Base-by-base conservation (phyloP, 2,888 invertebrate genomes). In the Eupelmus urozonus region DNA sequence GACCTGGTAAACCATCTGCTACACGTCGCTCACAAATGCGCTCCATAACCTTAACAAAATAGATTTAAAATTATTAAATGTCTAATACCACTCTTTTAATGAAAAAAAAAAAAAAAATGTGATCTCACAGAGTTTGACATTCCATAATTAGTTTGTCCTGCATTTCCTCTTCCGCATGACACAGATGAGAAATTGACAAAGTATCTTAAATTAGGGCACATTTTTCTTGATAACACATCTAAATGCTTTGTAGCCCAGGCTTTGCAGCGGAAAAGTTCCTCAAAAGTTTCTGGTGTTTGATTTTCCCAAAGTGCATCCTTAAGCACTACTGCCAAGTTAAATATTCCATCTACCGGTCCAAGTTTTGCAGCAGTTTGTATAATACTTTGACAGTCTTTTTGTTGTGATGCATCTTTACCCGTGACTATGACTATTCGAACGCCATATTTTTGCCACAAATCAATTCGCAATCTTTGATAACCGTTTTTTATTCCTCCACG, bases 401-500 rank as follows among this genome's bases (percentile, higher is more conserved):
- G 90, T 0, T 93, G 94, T 0, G 94, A 93, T 7, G 95, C 93
- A 87, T 97, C 95, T 13, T 83, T 90, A 81, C 92, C 92, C 0
- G 93, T 94, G 1, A 94, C 94, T 0, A 97, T 91, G 20, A 92
- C 86, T 0, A 97, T 91, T 1, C 92, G 91, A 0, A 93, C 93
- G 0, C 95, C 95, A 82, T 95, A 95, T 0, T 91, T 90, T 74
- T 92, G 91, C 96, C 96, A 96, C 0, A 93, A 13, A 83, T 84
- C 75, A 11, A 96, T 90, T 81, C 95, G 92, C 65, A 94, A 92
- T 0, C 93, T 91, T 88, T 98, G 97, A 89, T 97, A 98, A 29
- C 97, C 96, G 71, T 94, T 95, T 59, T 92, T 91, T 42, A 97
- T 88, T 1, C 97, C 97, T 20, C 92, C 92, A 77, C 97, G 93